Evolutionary conservation across 2,888 invertebrate genomes (phyloP), one percentile per base, ranked within the genome.

Genomic region (Drosophila demipolita): DNA sequence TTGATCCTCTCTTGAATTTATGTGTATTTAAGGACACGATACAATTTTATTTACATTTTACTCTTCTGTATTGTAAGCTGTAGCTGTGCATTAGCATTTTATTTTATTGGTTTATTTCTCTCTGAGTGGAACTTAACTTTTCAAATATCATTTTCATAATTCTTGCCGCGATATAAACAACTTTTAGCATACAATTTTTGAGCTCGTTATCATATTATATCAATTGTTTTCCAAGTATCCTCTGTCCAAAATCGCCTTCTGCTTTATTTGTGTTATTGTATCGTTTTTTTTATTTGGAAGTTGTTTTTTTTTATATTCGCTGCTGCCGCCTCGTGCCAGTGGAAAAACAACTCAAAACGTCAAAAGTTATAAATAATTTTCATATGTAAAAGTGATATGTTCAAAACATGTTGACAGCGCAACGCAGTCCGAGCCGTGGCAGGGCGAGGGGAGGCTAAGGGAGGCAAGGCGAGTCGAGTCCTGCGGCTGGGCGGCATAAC

Each of bases 311-410:
- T 62, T 50, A 58, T 60, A 53, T 59, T 73, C 6, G 52, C 35
- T 58, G 71, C 35, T 55, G 53, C 11, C 15, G 8, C n/a, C 33
- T 66, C 26, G 55, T 62, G 50, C 61, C 54, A 40, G 53, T 72
- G 69, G 78, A 77, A 82, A 79, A 82, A 82, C 82, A 82, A 82
- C 86, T 88, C 87, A 78, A 80, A 87, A 89, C 80, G 87, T 87
- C 87, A 87, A 85, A 87, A 87, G 89, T 87, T 87, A 87, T 87
- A 87, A 89, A 87, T 87, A 87, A 87, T 87, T 89, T 87, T 85
- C 81, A 89, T 85, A 87, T 78, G 82, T 82, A 87, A 78, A 89
- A 89, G 87, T 89, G 87, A 87, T 87, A 87, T 87, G 87, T 87
- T 87, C 89, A 87, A 87, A 87, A 87, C 89, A 87, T 87, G 87